phyloP scores from a whole-genome alignment of 2,888 invertebrate species.

The Cylindroiulus punctatus region DNA sequence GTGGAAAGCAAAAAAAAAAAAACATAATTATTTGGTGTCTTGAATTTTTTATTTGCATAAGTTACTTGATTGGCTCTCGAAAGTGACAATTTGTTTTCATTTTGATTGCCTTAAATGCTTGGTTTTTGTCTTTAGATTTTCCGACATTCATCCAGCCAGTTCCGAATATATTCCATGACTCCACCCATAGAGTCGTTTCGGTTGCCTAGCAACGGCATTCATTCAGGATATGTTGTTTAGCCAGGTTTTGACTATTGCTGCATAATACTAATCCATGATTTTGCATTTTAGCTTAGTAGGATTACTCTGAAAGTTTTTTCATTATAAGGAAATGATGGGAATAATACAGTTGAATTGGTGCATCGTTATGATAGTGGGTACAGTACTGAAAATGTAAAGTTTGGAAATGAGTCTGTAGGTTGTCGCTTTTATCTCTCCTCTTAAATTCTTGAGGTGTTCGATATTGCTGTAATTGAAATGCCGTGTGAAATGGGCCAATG shows the following conservation, averaged over 20 bases:
- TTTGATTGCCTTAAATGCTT: constrained; percentile 23
- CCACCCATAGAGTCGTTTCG: constrained; percentile 1
- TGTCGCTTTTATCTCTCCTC: background rate
- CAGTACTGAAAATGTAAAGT: background rate
- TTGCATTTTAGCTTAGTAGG: background rate
- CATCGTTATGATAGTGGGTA: background rate
- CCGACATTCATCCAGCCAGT: background rate
- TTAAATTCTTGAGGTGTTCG: background rate
- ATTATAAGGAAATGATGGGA: background rate
- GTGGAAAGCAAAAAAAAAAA: too few species aligned
- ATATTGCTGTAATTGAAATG: background rate
- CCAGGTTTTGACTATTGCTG: background rate
- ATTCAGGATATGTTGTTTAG: background rate
- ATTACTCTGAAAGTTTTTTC: background rate
- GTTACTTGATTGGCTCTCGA: too few species aligned
- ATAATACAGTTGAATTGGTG: background rate
- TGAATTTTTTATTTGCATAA: too few species aligned
- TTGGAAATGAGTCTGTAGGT: background rate
- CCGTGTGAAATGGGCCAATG: background rate
- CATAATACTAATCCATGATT: background rate
- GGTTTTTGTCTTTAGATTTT: background rate
- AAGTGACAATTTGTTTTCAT: too few species aligned
- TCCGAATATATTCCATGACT: background rate
- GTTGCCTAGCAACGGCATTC: constrained; percentile 27
- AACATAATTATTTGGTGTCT: too few species aligned